phyloP scores from a whole-genome alignment of 2,888 invertebrate species.

The Gnatocerus cornutus region DNA sequence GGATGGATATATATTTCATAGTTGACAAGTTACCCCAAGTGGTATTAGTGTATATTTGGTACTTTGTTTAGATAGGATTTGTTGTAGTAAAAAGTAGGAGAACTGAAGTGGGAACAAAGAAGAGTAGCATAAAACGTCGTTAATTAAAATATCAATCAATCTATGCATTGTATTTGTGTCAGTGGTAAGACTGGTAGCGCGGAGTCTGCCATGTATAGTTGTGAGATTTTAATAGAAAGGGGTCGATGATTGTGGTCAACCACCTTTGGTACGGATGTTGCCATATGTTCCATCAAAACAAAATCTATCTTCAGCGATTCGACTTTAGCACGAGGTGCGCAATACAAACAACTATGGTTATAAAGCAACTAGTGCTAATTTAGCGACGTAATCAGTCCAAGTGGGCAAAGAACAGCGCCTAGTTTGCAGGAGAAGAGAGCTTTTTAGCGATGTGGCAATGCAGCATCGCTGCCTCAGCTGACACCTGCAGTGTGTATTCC shows the following conservation, averaged over 20 bases:
- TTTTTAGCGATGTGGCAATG: conserved; percentile 62
- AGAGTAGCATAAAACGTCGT: conserved; percentile 16
- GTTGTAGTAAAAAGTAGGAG: background rate
- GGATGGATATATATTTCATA: conserved; percentile 67
- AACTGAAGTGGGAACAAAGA: background rate
- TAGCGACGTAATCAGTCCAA: conserved; percentile 42
- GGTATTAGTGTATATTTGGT: conserved; percentile 3
- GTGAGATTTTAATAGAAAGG: conserved; percentile 65
- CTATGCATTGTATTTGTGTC: conserved; percentile 46
- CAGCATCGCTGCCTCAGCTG: conserved; percentile 67
- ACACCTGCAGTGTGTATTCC: conserved; percentile 70
- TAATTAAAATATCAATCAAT: conserved; percentile 47
- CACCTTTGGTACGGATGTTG: conserved; percentile 65
- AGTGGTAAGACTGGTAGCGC: conserved; percentile 51
- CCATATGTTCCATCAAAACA: conserved; percentile 65
- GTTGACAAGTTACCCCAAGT: conserved; percentile 62
- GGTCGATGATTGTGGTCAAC: conserved; percentile 67
- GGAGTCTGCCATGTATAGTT: conserved; percentile 48
- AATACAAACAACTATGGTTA: conserved; percentile 1
- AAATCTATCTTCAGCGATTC: conserved; percentile 32
- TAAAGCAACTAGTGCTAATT: conserved; percentile 33
- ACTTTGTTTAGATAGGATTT: conserved; percentile 2
- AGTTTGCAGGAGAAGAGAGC: conserved; percentile 30
- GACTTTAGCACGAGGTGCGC: conserved; percentile 14
- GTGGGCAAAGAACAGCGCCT: conserved; percentile 25